phyloP scores from a whole-genome alignment of 2,113 vertebrate species.

The Pipa parva region DNA sequence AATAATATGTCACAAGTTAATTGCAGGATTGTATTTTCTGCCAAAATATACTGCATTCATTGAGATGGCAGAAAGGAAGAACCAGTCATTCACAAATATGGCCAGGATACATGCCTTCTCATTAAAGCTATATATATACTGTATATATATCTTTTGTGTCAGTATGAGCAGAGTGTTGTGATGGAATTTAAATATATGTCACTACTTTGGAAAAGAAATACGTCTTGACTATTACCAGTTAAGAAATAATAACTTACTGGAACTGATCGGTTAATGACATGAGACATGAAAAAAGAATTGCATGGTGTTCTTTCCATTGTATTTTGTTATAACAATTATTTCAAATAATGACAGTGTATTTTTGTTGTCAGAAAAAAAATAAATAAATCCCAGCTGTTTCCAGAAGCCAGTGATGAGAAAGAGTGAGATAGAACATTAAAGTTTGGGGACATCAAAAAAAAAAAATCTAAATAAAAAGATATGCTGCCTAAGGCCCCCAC shows the following conservation, averaged over 20 bases:
- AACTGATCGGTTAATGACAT: conserved; percentile 14
- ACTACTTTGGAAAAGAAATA: neutral
- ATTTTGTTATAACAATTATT: neutral
- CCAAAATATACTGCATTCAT: conserved; percentile 6
- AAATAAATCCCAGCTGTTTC: neutral
- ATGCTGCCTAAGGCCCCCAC: no score
- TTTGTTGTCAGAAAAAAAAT: neutral
- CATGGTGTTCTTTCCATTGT: conserved; percentile 3
- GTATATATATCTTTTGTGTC: conserved; percentile 9
- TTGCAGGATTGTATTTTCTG: conserved; percentile 22
- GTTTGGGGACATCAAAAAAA: no score
- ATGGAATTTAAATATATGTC: neutral
- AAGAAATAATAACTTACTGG: conserved; percentile 14
- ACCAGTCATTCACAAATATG: conserved; percentile 8
- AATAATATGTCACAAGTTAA: conserved; percentile 28
- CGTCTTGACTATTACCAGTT: neutral
- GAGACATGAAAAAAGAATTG: neutral
- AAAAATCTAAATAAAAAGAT: no score
- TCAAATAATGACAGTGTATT: neutral
- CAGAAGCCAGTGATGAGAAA: neutral
- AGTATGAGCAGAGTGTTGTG: neutral
- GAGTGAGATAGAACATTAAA: no score
- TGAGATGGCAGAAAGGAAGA: conserved; percentile 20
- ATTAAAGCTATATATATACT: conserved; percentile 1
- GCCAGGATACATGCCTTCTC: conserved; percentile 4